Evolutionary conservation across 2,888 invertebrate species (phyloP).

Genomic region (Allygus modestus): DNA sequence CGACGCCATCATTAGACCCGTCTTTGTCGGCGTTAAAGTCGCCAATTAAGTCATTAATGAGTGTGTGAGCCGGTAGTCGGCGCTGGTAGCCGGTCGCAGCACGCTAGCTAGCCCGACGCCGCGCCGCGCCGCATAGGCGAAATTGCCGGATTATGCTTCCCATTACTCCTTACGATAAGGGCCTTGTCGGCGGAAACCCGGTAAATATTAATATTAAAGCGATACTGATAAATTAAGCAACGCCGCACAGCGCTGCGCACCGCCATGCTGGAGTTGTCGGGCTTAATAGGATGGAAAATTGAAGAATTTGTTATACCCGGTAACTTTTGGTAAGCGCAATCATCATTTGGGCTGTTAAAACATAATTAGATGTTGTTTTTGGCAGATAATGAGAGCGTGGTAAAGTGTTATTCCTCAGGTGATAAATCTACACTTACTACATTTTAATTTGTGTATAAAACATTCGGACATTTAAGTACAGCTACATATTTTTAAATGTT

Average conservation of each 20-base stretch:
- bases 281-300: constrained; percentile 28
- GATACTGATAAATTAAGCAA: constrained; percentile 29
- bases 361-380: neutral
- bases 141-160: constrained; percentile 40
- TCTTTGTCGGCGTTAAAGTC: constrained; percentile 40
- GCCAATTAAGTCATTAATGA: constrained; percentile 36
- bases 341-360: neutral
- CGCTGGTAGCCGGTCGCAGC: neutral
- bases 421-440: too few species aligned
- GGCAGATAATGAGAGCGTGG: too few species aligned
- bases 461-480: too few species aligned
- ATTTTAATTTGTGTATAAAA: too few species aligned
- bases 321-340: neutral
- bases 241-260: neutral
- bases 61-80: constrained; percentile 5
- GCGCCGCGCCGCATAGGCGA: constrained; percentile 6
- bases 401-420: too few species aligned
- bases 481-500: too few species aligned
- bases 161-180: constrained; percentile 31
- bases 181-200: constrained; percentile 41
- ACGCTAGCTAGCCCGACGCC: too few species aligned
- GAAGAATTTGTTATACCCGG: constrained; percentile 9
- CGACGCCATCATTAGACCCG: constrained; percentile 22
- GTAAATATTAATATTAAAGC: constrained; percentile 30
- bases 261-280: constrained; percentile 15